Conservation (phyloP, 2,888 invertebrate species). For the Boloria selene region DNA sequence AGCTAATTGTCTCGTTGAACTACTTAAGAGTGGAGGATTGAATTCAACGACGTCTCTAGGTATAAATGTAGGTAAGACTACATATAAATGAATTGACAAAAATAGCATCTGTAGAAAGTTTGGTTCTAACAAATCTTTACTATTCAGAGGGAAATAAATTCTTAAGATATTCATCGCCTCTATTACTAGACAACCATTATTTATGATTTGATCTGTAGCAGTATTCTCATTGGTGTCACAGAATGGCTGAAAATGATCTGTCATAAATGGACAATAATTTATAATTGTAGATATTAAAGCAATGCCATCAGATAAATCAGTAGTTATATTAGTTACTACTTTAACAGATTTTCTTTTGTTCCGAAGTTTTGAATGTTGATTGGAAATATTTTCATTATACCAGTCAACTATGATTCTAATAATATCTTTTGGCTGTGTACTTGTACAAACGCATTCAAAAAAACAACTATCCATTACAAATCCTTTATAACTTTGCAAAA, state of each 20-base stretch:
- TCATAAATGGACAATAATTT: conserved; percentile 83
- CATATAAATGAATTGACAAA: conserved; percentile 80
- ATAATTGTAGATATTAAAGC: conserved; percentile 79
- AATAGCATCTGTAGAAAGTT: conserved; percentile 83
- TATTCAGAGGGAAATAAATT: conserved; percentile 79
- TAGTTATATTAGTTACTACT: conserved; percentile 70
- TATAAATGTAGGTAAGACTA: conserved; percentile 77
- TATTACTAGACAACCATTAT: conserved; percentile 82
- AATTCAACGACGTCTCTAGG: conserved; percentile 70
- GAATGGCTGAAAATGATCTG: conserved; percentile 66
- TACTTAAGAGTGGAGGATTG: conserved; percentile 70
- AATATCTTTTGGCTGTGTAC: conserved; percentile 58
- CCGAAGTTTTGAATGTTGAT: conserved; percentile 53
- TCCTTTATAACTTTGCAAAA: conserved; percentile 84
- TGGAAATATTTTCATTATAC: conserved; percentile 63
- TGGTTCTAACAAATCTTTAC: conserved; percentile 77
- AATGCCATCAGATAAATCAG: conserved; percentile 80
- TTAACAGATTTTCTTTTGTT: conserved; percentile 53
- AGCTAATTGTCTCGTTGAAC: conserved; percentile 61
- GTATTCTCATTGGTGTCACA: conserved; percentile 72
- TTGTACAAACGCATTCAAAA: conserved; percentile 70
- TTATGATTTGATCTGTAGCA: conserved; percentile 59
- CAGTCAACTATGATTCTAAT: conserved; percentile 63
- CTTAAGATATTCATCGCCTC: conserved; percentile 80
- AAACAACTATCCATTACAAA: conserved; percentile 78